Evolutionary conservation across 2,888 invertebrate genomes (phyloP).

Genomic region (Trachelus stipa): DNA sequence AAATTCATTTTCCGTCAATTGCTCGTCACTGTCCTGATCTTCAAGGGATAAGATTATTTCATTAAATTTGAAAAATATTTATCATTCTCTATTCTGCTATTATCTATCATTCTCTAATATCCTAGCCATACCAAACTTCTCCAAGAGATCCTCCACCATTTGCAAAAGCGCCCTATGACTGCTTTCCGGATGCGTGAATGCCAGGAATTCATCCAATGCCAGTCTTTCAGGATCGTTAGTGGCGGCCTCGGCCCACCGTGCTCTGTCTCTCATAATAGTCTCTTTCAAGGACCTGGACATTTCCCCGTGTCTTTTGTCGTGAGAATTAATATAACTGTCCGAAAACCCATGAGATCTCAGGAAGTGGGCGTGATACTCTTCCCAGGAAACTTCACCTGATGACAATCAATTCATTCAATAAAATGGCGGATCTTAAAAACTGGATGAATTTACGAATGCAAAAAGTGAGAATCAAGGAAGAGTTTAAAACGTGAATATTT

Average conservation of each 20-base stretch:
- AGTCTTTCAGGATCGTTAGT: slow-evolving; percentile 79
- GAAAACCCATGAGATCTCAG: slow-evolving; percentile 77
- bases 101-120: slow-evolving; percentile 2
- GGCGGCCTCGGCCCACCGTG: slow-evolving; percentile 83
- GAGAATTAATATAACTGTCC: slow-evolving; percentile 73
- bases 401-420: not conserved
- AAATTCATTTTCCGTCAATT: slow-evolving; percentile 81
- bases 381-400: slow-evolving; percentile 79
- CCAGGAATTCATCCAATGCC: slow-evolving; percentile 81
- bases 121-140: slow-evolving; percentile 74
- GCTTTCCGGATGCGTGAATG: slow-evolving; percentile 87
- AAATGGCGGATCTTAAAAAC: not conserved
- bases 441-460: slow-evolving; percentile 1
- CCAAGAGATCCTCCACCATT: slow-evolving; percentile 81
- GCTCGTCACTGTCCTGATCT: slow-evolving; percentile 81
- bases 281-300: slow-evolving; percentile 76
- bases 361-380: slow-evolving; percentile 83
- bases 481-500: slow-evolving; percentile 11
- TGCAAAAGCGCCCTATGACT: slow-evolving; percentile 66
- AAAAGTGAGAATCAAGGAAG: not conserved
- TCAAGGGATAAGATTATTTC: slow-evolving; percentile 15
- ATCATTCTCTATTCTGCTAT: not conserved
- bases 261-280: slow-evolving; percentile 80
- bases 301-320: slow-evolving; percentile 75
- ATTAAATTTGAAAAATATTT: not conserved